A percentile compares a stretch with the other conserved stretches of the same genome.
Evolutionary conservation across 1,140 invertebrate genomes (phyloP).

Genomic region (Papilio machaon): DNA sequence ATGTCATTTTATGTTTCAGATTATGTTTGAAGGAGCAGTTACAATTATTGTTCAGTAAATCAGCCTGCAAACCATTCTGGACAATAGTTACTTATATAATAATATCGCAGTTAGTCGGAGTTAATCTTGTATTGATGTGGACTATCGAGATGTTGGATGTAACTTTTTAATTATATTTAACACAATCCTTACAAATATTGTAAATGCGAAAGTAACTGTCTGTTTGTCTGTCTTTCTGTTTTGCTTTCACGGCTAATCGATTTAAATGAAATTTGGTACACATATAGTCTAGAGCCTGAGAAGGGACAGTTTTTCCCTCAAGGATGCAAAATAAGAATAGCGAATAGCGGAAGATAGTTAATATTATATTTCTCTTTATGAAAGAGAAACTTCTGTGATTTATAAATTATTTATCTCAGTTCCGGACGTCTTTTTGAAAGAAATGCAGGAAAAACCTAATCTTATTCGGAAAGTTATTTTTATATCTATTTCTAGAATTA

Average conservation of each 20-base stretch:
- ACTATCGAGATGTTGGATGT: slow-evolving; percentile 58
- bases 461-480: slow-evolving; percentile 2
- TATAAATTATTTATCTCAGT: not conserved
- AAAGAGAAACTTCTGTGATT: not conserved
- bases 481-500: slow-evolving; percentile 7
- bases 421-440: not conserved
- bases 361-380: not conserved
- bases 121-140: slow-evolving; percentile 53
- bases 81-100: slow-evolving; percentile 49
- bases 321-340: too few relatives aligned
- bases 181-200: not conserved
- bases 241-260: too few relatives aligned
- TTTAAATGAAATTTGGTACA: too few relatives aligned
- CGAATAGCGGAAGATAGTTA: too few relatives aligned
- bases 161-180: slow-evolving; percentile 16
- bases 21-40: slow-evolving; percentile 48
- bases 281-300: too few relatives aligned
- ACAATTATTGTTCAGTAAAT: slow-evolving; percentile 41
- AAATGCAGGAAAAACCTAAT: not conserved
- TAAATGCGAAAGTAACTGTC: too few relatives aligned
- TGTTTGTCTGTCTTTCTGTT: too few relatives aligned
- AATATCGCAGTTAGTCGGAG: slow-evolving; percentile 51
- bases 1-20: slow-evolving; percentile 45
- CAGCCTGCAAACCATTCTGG: slow-evolving; percentile 52
- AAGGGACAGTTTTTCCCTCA: too few relatives aligned